These are phyloP conservation scores for Takifugu rubripes DNA, from an alignment of 2,797 vertebrate genomes.

Conservation along the genomic window DNA sequence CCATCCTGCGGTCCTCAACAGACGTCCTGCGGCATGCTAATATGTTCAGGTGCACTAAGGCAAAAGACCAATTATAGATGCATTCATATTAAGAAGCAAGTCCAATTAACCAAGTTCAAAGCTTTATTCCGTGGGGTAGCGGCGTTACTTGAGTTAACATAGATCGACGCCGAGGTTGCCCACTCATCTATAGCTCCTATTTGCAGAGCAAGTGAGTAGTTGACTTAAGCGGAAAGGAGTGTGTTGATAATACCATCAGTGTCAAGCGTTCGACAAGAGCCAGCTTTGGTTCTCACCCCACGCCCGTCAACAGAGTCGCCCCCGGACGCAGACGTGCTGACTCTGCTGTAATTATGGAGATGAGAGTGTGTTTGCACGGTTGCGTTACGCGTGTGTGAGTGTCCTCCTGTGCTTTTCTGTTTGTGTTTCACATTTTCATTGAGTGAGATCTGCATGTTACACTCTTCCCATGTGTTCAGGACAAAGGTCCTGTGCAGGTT, in stretches of 20 bases:
- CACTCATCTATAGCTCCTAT: conserved; percentile 54
- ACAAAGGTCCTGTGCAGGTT: conserved; percentile 49
- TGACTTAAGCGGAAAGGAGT: conserved; percentile 73
- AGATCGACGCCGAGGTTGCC: conserved; percentile 25
- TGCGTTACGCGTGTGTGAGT: conserved; percentile 16
- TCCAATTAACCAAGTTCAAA: conserved; percentile 1
- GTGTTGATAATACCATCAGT: conserved; percentile 70
- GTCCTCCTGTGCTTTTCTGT: conserved; percentile 7
- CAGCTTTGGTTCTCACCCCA: conserved; percentile 61
- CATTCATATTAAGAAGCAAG: conserved; percentile 36
- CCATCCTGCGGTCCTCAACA: conserved; percentile 26
- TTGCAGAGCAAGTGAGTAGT: conserved; percentile 62
- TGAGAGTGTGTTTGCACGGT: conserved; percentile 32
- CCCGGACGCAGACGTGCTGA: conserved; percentile 66
- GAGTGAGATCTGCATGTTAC: conserved; percentile 29
- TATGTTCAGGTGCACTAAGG: conserved; percentile 42
- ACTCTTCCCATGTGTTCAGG: conserved; percentile 36
- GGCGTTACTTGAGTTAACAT: conserved; percentile 28
- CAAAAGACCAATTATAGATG: conserved; percentile 31
- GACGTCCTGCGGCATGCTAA: conserved; percentile 39
- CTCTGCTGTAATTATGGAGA: conserved; percentile 74
- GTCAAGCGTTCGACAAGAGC: conserved; percentile 69
- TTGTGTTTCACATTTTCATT: conserved; percentile 32
- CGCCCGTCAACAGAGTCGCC: conserved; percentile 72
- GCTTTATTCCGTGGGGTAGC: conserved; percentile 22